Percentiles rank a stretch among this genome's conserved stretches.
Evolutionary conservation across 2,797 vertebrate species (phyloP).

Genomic region (Gambelia wislizenii): DNA sequence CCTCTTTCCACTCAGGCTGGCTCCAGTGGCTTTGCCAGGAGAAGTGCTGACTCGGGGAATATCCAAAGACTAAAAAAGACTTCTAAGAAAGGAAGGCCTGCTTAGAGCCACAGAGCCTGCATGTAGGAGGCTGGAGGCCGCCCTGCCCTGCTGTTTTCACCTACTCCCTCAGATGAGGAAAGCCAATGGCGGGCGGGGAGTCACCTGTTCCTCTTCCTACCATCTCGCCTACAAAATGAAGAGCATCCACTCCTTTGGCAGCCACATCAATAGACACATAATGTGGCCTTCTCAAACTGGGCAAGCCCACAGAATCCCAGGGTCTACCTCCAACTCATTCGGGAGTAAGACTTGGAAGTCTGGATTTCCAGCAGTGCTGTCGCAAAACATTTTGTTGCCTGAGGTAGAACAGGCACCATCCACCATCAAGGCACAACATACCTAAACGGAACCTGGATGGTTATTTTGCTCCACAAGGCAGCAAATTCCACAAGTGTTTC

Average conservation of each 20-base stretch:
- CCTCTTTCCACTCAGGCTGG: constrained; percentile 7
- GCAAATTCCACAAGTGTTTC: not conserved
- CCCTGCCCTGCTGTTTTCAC: not conserved
- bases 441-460: not conserved
- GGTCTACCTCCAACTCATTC: not conserved
- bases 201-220: not conserved
- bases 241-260: not conserved
- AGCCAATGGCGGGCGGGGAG: not conserved
- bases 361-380: not conserved
- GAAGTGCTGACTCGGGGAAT: constrained; percentile 30
- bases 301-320: not conserved
- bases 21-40: constrained; percentile 17
- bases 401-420: not conserved
- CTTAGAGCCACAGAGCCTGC: not conserved
- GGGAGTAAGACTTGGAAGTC: too few species aligned
- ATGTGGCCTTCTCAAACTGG: not conserved
- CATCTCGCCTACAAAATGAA: not conserved
- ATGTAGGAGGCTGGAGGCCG: not conserved
- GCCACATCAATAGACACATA: too few species aligned
- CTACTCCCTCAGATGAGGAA: not conserved
- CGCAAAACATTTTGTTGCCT: not conserved
- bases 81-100: not conserved
- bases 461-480: not conserved
- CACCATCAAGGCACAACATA: not conserved
- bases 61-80: not conserved